These are phyloP conservation scores for Xestia c-nigrum DNA, from an alignment of 2,888 invertebrate species.

Conservation along the genomic window DNA sequence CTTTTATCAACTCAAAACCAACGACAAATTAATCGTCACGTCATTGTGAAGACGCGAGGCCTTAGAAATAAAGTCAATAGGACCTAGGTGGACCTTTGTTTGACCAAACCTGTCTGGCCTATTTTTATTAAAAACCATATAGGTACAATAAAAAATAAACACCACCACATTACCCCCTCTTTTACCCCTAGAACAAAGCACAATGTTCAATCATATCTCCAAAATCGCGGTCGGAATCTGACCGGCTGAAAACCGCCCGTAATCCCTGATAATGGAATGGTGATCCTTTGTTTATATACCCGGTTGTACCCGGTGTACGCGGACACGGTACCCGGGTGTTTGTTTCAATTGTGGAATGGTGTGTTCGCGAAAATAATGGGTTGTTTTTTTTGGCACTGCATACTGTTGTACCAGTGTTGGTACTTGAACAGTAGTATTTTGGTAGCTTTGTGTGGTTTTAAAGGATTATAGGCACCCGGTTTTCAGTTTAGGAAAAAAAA, in stretches of 20 bases:
- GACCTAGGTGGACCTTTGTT: too few species aligned
- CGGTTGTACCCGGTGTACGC: conserved; percentile 9
- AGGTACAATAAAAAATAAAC: conserved; percentile 1
- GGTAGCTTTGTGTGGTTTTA: background rate
- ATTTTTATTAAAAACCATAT: too few species aligned
- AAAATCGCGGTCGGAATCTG: conserved; percentile 35
- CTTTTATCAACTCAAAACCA: too few species aligned
- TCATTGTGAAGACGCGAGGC: too few species aligned
- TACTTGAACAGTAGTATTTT: background rate
- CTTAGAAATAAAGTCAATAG: too few species aligned
- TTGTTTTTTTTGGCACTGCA: background rate
- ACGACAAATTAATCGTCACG: too few species aligned
- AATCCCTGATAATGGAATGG: conserved; percentile 67
- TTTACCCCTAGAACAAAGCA: conserved; percentile 21
- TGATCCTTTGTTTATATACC: conserved; percentile 63
- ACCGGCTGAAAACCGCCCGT: conserved; percentile 50
- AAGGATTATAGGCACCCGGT: background rate
- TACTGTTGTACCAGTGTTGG: background rate
- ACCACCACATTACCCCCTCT: background rate
- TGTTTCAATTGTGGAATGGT: conserved; percentile 28
- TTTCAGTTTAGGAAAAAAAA: background rate
- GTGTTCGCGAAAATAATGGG: background rate
- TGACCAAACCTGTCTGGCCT: too few species aligned
- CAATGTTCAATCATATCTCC: conserved; percentile 39
- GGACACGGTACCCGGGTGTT: conserved; percentile 1